Evolutionary conservation across 2,113 vertebrate genomes (phyloP), one percentile per base, ranked within the genome.

Genomic region (Spea multiplicata): DNA sequence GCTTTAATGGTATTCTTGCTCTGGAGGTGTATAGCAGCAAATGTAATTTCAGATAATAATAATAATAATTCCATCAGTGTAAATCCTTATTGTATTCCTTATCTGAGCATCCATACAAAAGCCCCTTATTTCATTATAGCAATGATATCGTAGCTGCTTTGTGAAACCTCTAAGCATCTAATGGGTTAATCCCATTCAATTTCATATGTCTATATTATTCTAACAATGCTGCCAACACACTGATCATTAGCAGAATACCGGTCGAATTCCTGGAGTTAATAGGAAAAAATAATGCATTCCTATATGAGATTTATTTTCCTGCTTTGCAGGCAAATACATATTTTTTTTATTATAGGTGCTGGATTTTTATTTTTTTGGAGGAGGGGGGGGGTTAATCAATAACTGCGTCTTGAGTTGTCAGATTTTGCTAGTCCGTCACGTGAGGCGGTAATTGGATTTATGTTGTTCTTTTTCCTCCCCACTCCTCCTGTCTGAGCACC

Each of bases 361-460:
- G 30, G 30, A 30, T 30, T 30, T 30, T 30, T 30, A 30, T 30
- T 30, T 30, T 30, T 30, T 30, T 30, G 30, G 30, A 1, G 30
- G 30, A 30, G 30, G 30, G 30, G 30, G 30, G 30, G 30, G 30
- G 30, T 30, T 30, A 30, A 30, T 30, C 30, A 30, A 68, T 59
- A 61, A 8, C 14, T 14, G 75, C n/a, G 12, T 62, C 76, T 71
- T 17, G 65, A 10, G 44, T 78, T 78, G 68, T 66, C 61, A 72
- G 45, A 78, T 67, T 50, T 59, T 50, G 17, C 66, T 62, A 7
- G 66, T 59, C 66, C 66, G 66, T 73, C 17, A 49, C 64, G 50
- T 49, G 50, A 80, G 45, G 45, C 66, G 47, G 76, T 73, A 66
- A 73, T 79, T 79, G 71, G 50, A 73, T 79, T 66, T 79, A 73